Percentiles rank a stretch among this genome's conserved stretches.
Evolutionary conservation across 1,140 invertebrate species (phyloP).

Genomic region (Drosophila tristis): DNA sequence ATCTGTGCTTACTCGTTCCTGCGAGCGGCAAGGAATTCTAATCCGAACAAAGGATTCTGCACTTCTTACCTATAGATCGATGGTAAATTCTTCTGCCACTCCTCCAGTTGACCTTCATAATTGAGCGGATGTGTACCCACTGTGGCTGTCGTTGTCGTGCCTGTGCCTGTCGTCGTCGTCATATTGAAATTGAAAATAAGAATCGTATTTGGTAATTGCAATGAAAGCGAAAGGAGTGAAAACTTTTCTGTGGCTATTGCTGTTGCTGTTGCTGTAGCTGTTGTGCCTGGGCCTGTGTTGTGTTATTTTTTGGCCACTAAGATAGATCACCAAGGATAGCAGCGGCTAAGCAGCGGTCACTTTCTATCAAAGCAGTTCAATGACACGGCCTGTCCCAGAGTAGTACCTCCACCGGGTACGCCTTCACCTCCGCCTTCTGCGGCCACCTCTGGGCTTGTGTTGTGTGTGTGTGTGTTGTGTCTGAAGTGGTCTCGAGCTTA

Average conservation of each 20-base stretch:
- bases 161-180: conserved; percentile 72
- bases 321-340: conserved; percentile 79
- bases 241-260: conserved; percentile 54
- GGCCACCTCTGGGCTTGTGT: conserved; percentile 2
- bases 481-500: conserved; percentile 58
- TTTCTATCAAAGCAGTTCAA: conserved; percentile 72
- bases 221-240: conserved; percentile 83
- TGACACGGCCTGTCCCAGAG: conserved; percentile 53
- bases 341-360: conserved; percentile 60
- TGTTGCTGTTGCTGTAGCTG: conserved; percentile 17
- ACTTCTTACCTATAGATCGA: too few relatives aligned
- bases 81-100: background rate
- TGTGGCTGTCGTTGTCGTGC: conserved; percentile 51
- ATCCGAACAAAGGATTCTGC: too few relatives aligned
- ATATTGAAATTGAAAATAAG: conserved; percentile 83
- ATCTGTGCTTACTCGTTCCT: too few relatives aligned
- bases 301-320: conserved; percentile 70
- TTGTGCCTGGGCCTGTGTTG: conserved; percentile 14
- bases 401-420: background rate
- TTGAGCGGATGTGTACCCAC: conserved; percentile 6
- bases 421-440: conserved; percentile 31
- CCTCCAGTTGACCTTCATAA: conserved; percentile 14
- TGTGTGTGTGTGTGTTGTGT: conserved; percentile 19
- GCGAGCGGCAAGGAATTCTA: too few relatives aligned
- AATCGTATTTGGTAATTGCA: conserved; percentile 83